Conservation (phyloP, 2,888 invertebrate genomes). For the Dynastes hyllus region DNA sequence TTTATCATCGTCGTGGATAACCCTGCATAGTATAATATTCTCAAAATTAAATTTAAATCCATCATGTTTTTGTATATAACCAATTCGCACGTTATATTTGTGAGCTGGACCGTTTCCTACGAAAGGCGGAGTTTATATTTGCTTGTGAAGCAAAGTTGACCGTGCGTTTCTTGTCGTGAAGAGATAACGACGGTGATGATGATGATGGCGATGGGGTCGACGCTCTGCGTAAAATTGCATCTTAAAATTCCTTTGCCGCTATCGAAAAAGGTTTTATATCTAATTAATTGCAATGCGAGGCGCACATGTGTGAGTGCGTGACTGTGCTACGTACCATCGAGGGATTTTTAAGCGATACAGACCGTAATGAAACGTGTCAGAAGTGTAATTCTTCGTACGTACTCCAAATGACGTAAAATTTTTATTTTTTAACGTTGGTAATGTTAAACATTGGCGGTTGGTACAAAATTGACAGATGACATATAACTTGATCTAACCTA, state of each 20-base stretch:
- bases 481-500: no score
- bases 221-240: constrained; percentile 41
- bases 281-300: constrained; percentile 24
- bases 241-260: constrained; percentile 36
- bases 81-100: no score
- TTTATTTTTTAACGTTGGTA: no score
- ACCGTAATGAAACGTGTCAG: not conserved
- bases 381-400: not conserved
- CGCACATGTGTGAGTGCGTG: constrained; percentile 20
- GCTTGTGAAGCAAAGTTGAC: not conserved
- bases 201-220: constrained; percentile 16
- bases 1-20: not conserved
- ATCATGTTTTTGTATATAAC: not conserved
- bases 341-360: no score
- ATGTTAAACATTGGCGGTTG: no score
- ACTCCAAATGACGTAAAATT: not conserved
- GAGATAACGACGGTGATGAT: constrained; percentile 1
- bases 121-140: not conserved
- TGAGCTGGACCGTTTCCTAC: not conserved
- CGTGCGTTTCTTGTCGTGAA: not conserved
- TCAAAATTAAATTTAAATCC: not conserved
- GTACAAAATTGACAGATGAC: no score
- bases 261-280: constrained; percentile 45
- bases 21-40: not conserved
- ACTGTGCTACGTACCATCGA: not conserved